Evolutionary conservation across 2,888 invertebrate genomes (phyloP).

Genomic region (Gortyna flavago): DNA sequence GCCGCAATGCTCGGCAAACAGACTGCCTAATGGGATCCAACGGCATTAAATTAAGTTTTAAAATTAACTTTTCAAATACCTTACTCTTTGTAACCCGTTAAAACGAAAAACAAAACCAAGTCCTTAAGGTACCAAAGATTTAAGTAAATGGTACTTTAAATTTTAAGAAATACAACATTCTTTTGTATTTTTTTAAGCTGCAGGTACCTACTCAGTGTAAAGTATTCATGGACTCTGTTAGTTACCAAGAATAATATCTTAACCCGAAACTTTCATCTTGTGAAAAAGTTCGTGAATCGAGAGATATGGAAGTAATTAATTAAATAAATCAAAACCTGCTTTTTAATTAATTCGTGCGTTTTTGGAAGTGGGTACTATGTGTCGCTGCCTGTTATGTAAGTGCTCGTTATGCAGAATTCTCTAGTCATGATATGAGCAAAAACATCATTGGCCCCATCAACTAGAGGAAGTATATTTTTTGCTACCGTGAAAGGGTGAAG

Average conservation of each 20-base stretch:
- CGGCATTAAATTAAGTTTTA: constrained; percentile 73
- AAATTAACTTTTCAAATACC: constrained; percentile 73
- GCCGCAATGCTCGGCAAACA: constrained; percentile 73
- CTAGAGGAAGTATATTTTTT: constrained; percentile 45
- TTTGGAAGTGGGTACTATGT: constrained; percentile 27
- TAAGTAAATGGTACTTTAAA: constrained; percentile 54
- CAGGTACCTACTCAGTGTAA: constrained; percentile 57
- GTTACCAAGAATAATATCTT: constrained; percentile 73
- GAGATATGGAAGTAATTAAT: constrained; percentile 71
- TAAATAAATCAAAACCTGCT: constrained; percentile 66
- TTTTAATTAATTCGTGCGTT: constrained; percentile 57
- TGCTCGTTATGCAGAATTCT: constrained; percentile 21
- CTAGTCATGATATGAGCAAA: constrained; percentile 48
- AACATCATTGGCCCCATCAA: constrained; percentile 42
- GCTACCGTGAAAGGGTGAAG: constrained; percentile 36
- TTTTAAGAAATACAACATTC: constrained; percentile 57
- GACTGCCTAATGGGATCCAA: constrained; percentile 73
- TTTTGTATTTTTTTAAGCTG: constrained; percentile 62
- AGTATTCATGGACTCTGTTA: constrained; percentile 73
- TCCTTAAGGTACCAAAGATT: constrained; percentile 47
- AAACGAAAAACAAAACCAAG: constrained; percentile 53
- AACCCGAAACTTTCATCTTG: constrained; percentile 69
- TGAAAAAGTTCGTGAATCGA: constrained; percentile 69
- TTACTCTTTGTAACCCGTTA: constrained; percentile 64
- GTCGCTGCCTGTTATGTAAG: constrained; percentile 32